Percentiles rank a stretch among this genome's conserved stretches.
Conservation (phyloP, 2,797 vertebrate species). For the Australoheros facetus region DNA sequence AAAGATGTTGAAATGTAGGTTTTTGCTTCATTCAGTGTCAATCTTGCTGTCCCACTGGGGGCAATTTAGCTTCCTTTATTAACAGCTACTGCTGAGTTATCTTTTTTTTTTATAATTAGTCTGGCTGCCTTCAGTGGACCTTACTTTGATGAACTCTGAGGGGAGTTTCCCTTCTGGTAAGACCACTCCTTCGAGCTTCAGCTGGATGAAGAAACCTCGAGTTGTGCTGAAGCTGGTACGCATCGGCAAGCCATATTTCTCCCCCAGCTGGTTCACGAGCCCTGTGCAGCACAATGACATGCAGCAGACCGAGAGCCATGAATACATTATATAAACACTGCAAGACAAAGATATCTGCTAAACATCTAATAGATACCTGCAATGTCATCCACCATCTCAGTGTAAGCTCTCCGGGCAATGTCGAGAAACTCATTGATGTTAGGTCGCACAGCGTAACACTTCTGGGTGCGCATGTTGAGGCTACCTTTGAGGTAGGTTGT, state of each 20-base stretch:
- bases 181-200: slow-evolving; percentile 84
- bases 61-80: not conserved
- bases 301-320: not conserved
- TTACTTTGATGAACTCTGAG: slow-evolving; percentile 94
- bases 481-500: slow-evolving; percentile 91
- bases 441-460: slow-evolving; percentile 94
- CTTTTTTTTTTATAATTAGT: not conserved
- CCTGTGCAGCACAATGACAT: slow-evolving; percentile 71
- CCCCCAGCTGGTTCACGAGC: slow-evolving; percentile 88
- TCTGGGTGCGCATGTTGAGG: slow-evolving; percentile 95
- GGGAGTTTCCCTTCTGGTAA: slow-evolving; percentile 87
- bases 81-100: not conserved
- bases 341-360: not conserved
- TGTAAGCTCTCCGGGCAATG: slow-evolving; percentile 92
- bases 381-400: slow-evolving; percentile 97
- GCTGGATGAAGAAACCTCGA: slow-evolving; percentile 95
- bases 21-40: not conserved
- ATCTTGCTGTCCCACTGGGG: not conserved
- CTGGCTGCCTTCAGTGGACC: not conserved
- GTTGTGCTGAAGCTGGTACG: slow-evolving; percentile 93
- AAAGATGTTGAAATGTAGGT: slow-evolving; percentile 18
- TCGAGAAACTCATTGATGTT: slow-evolving; percentile 95
- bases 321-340: not conserved
- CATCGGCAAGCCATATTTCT: slow-evolving; percentile 88
- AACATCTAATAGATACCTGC: slow-evolving; percentile 80